These are phyloP conservation scores for Tenthredo notha DNA, from an alignment of 2,888 invertebrate genomes.

Conservation along the genomic window DNA sequence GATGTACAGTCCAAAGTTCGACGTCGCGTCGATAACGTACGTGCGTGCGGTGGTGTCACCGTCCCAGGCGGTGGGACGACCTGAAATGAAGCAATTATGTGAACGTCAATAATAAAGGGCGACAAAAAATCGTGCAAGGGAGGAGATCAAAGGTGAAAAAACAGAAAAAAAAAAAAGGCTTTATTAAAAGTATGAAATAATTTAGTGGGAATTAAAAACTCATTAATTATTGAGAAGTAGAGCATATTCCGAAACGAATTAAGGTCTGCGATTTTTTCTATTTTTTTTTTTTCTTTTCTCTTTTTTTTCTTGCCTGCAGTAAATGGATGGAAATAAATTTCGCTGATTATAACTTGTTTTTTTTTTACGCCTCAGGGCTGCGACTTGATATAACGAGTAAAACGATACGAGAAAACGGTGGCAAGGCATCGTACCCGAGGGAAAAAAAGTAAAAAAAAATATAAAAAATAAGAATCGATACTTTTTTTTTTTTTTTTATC, in stretches of 20 bases:
- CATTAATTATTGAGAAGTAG: neutral
- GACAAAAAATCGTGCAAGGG: neutral
- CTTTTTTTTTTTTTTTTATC: neutral
- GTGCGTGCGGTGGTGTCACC: constrained; percentile 72
- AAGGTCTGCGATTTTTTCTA: neutral
- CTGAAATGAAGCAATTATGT: constrained; percentile 58
- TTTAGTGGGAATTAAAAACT: neutral
- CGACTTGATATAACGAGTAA: neutral
- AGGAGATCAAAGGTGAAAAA: neutral
- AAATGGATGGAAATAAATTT: neutral
- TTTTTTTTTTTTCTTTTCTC: neutral
- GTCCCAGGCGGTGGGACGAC: constrained; percentile 78
- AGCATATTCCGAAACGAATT: neutral
- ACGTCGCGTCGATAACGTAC: constrained; percentile 70
- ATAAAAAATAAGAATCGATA: neutral
- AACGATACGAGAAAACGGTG: neutral
- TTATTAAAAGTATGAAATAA: neutral
- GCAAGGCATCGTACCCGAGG: neutral
- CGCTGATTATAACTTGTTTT: constrained; percentile 3
- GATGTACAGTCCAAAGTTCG: constrained; percentile 71
- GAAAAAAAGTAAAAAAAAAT: too few relatives aligned
- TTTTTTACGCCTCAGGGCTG: neutral
- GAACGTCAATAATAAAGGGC: neutral
- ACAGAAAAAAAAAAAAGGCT: too few relatives aligned
- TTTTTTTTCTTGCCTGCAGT: neutral